These are phyloP conservation scores for Tringa solitaria DNA, from an alignment of 2,113 vertebrate genomes.

Conservation along the genomic window DNA sequence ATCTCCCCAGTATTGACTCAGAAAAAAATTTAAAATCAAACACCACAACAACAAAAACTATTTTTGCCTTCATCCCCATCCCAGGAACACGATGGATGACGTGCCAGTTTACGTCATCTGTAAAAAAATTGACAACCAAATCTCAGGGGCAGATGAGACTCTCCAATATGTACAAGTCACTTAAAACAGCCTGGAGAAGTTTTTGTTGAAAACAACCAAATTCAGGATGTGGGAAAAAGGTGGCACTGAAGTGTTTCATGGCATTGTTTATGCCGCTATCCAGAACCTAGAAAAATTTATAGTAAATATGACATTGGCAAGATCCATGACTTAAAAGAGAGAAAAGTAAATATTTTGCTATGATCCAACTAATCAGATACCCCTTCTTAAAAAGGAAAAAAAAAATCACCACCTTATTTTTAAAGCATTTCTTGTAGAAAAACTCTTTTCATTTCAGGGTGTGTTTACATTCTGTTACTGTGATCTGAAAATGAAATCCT, in stretches of 20 bases:
- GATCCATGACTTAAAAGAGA: neutral
- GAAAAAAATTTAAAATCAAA: neutral
- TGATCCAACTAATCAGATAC: neutral
- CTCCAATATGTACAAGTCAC: neutral
- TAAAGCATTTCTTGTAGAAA: neutral
- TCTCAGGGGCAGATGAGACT: neutral
- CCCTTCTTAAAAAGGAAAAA: neutral
- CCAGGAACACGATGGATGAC: neutral
- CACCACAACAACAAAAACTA: neutral
- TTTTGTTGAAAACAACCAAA: constrained; percentile 1
- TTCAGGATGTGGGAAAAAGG: neutral
- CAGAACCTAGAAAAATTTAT: neutral
- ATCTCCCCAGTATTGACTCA: neutral
- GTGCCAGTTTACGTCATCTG: constrained; percentile 20
- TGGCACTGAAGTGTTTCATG: neutral
- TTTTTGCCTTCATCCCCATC: neutral
- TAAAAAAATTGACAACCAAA: neutral
- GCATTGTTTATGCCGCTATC: neutral
- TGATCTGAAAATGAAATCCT: neutral
- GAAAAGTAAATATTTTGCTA: neutral
- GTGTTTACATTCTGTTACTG: neutral
- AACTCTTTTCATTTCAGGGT: neutral
- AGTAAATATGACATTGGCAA: neutral
- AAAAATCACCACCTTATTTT: neutral
- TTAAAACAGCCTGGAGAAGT: constrained; percentile 2